Conservation (phyloP, 2,888 invertebrate species). For the Plebejus argus region DNA sequence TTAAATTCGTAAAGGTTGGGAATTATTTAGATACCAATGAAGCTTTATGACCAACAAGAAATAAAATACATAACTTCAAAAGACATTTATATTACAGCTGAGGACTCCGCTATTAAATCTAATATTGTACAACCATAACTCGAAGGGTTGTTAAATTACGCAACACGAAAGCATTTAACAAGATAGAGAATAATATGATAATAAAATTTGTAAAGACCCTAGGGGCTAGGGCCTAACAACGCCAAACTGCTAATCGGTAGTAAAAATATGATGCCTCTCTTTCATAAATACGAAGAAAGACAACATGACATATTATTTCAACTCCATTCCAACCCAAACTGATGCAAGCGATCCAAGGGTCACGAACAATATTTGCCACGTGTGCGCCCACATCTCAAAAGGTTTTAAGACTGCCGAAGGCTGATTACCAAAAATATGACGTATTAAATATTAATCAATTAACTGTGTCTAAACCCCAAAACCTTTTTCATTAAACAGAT, state of each 20-base stretch:
- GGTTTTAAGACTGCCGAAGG: background rate
- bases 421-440: background rate
- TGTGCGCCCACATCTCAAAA: background rate
- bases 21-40: background rate
- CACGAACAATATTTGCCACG: no score
- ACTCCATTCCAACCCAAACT: no score
- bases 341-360: no score
- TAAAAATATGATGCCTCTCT: no score
- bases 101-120: background rate
- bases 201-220: background rate
- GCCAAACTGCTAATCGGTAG: background rate
- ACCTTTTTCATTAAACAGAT: background rate
- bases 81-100: background rate
- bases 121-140: background rate
- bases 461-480: background rate
- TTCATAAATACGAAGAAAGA: background rate
- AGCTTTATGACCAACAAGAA: background rate
- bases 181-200: background rate
- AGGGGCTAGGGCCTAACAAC: background rate
- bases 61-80: background rate
- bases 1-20: slow-evolving; percentile 12
- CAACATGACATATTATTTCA: background rate
- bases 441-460: no score
- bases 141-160: background rate
- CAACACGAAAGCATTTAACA: background rate